These are phyloP conservation scores for Meloidogyne exigua DNA, from an alignment of 1,140 invertebrate species.

Conservation along the genomic window DNA sequence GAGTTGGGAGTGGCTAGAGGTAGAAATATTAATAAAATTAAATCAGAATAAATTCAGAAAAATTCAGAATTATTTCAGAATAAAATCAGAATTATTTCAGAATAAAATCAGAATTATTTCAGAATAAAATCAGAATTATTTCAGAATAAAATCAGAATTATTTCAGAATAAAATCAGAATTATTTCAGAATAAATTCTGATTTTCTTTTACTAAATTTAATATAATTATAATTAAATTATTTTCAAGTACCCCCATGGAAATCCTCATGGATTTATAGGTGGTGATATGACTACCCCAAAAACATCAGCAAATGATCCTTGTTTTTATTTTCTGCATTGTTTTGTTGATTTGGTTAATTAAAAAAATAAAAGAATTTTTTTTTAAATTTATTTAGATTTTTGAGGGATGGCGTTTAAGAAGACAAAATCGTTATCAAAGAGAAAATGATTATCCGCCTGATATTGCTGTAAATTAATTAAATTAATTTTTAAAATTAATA, in stretches of 20 bases:
- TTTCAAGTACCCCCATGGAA: conserved; percentile 56
- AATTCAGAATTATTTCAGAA: not conserved
- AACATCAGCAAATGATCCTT: conserved; percentile 44
- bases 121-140: not conserved
- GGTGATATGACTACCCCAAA: conserved; percentile 51
- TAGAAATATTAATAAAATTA: not conserved
- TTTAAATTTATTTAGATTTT: conserved; percentile 20
- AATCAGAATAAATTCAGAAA: not conserved
- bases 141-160: not conserved
- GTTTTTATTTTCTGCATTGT: conserved; percentile 58
- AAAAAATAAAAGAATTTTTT: not conserved
- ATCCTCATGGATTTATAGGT: conserved; percentile 57
- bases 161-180: not conserved
- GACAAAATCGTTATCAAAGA: conserved; percentile 8
- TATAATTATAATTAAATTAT: too few relatives aligned
- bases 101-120: not conserved
- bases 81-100: not conserved
- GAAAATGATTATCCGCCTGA: conserved; percentile 17
- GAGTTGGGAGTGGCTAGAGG: conserved; percentile 20
- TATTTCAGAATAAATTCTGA: not conserved
- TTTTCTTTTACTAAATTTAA: too few relatives aligned
- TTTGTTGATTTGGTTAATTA: conserved; percentile 63
- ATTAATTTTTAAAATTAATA: conserved; percentile 25
- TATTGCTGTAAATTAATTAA: conserved; percentile 5
- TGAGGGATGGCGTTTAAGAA: conserved; percentile 14